phyloP scores from a whole-genome alignment of 92 coral and sea anemone genomes.

The Pocillopora meandrina region DNA sequence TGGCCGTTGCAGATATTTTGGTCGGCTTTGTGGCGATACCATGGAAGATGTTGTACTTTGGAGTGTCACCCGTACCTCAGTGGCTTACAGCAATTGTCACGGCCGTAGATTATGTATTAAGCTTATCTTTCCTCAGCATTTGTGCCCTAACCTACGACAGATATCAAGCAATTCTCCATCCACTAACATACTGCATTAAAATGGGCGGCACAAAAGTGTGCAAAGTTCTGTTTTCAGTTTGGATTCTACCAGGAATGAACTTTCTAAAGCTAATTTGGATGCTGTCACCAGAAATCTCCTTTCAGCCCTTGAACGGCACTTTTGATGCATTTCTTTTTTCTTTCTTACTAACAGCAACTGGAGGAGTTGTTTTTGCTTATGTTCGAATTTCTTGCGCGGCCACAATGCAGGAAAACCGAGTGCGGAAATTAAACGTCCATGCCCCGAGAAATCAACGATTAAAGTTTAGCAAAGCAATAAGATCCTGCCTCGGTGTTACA shows the following conservation, averaged over 20 bases:
- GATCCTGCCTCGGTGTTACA: slow-evolving; percentile 55
- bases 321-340: slow-evolving; percentile 29
- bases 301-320: slow-evolving; percentile 6
- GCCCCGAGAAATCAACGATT: neutral
- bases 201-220: slow-evolving; percentile 19
- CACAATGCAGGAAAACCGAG: slow-evolving; percentile 15
- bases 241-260: slow-evolving; percentile 43
- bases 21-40: slow-evolving; percentile 52
- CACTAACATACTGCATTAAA: slow-evolving; percentile 37
- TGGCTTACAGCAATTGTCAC: slow-evolving; percentile 16
- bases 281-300: slow-evolving; percentile 20
- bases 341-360: slow-evolving; percentile 5
- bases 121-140: slow-evolving; percentile 42
- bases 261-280: slow-evolving; percentile 37
- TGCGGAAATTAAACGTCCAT: neutral
- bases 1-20: slow-evolving; percentile 50
- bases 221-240: slow-evolving; percentile 11
- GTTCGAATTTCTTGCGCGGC: slow-evolving; percentile 45
- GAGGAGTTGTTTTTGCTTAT: slow-evolving; percentile 36
- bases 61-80: slow-evolving; percentile 14
- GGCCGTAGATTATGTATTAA: slow-evolving; percentile 34
- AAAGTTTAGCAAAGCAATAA: slow-evolving; percentile 44
- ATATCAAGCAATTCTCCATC: slow-evolving; percentile 43
- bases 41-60: slow-evolving; percentile 40
- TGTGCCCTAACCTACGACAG: slow-evolving; percentile 54